These are phyloP conservation scores for Plutomurus gul DNA, from an alignment of 1,140 invertebrate species.

Conservation along the genomic window DNA sequence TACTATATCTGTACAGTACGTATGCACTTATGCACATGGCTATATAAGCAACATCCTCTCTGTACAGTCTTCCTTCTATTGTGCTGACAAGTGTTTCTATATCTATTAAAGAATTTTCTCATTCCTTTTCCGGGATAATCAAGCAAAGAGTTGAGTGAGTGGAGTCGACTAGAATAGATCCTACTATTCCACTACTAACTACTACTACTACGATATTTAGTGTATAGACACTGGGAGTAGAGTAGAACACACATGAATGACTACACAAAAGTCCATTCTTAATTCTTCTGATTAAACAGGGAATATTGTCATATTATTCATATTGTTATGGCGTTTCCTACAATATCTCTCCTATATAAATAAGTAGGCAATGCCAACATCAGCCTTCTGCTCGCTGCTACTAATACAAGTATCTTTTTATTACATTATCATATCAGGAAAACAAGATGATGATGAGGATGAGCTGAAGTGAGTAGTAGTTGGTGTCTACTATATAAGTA, in stretches of 20 bases:
- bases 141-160: not conserved
- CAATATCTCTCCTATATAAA: too few species aligned
- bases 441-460: conserved; percentile 12
- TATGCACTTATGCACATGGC: not conserved
- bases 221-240: too few species aligned
- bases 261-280: too few species aligned
- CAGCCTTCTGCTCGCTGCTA: not conserved
- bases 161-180: not conserved
- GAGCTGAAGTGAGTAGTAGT: not conserved
- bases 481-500: too few species aligned
- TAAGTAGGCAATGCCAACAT: too few species aligned
- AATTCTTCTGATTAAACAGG: too few species aligned
- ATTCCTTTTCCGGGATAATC: conserved; percentile 48
- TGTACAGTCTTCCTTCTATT: not conserved
- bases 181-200: not conserved
- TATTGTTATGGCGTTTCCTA: not conserved
- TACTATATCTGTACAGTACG: not conserved
- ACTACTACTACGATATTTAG: too few species aligned
- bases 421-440: conserved; percentile 1
- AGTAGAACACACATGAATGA: too few species aligned
- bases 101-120: conserved; percentile 30
- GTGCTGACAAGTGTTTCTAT: not conserved
- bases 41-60: conserved; percentile 3
- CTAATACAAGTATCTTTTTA: not conserved
- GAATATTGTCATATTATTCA: not conserved